Percentiles rank a stretch among this genome's conserved stretches.
Evolutionary conservation across 2,797 vertebrate genomes (phyloP).

Genomic region (Molossus alvarezi): DNA sequence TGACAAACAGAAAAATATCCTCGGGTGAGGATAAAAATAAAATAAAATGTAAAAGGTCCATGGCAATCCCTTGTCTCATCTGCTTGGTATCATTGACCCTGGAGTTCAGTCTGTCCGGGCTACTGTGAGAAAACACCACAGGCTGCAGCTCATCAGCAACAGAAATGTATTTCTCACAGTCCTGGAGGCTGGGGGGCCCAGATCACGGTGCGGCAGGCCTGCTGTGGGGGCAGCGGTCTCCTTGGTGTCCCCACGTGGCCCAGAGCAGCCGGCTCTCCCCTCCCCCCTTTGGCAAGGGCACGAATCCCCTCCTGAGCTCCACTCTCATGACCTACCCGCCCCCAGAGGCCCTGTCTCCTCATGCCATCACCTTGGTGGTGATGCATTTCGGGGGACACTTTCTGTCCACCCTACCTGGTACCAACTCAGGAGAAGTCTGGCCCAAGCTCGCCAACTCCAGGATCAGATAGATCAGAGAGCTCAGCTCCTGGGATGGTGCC

Average conservation of each 20-base stretch:
- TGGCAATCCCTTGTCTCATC: neutral
- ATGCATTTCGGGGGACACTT: neutral
- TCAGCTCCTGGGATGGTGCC: neutral
- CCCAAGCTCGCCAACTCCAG: neutral
- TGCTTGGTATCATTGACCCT: neutral
- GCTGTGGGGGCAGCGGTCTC: too few relatives aligned
- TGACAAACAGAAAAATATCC: too few relatives aligned
- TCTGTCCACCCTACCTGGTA: neutral
- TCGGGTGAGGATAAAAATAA: too few relatives aligned
- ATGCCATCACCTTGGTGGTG: neutral
- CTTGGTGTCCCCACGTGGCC: neutral
- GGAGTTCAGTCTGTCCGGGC: rapidly evolving
- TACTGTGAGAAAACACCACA: too few relatives aligned
- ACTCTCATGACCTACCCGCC: neutral
- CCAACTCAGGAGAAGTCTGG: neutral
- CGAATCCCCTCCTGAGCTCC: neutral
- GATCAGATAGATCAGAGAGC: neutral
- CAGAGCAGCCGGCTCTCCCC: neutral
- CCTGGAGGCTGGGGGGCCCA: neutral
- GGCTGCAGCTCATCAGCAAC: too few relatives aligned
- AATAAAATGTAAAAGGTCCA: too few relatives aligned
- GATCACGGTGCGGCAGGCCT: neutral
- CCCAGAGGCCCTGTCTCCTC: neutral
- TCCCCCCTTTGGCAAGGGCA: too few relatives aligned
- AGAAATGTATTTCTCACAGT: too few relatives aligned